phyloP scores from a whole-genome alignment of 1,140 invertebrate species.

The Dufourea novaeangliae region DNA sequence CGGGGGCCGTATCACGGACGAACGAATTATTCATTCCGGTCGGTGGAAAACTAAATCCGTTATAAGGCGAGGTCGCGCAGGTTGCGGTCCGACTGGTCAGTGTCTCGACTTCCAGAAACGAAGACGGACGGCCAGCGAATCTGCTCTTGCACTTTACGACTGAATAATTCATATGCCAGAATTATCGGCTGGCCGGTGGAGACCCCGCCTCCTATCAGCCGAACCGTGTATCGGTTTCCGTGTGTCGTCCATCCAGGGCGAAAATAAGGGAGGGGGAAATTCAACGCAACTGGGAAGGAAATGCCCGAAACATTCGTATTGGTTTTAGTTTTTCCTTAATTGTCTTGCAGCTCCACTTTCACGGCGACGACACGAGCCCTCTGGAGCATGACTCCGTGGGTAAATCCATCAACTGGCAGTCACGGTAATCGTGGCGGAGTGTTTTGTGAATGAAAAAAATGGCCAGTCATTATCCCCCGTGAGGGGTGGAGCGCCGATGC shows the following conservation, averaged over 20 bases:
- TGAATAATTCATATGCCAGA: constrained; percentile 66
- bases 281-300: too few species aligned
- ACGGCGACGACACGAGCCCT: too few species aligned
- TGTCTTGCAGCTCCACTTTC: too few species aligned
- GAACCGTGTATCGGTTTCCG: constrained; percentile 46
- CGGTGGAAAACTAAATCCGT: constrained; percentile 62
- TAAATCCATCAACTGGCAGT: neutral
- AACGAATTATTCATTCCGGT: constrained; percentile 63
- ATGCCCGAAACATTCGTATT: too few species aligned
- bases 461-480: constrained; percentile 34
- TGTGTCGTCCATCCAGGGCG: neutral
- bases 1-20: neutral
- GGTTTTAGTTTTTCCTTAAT: too few species aligned
- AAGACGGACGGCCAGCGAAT: constrained; percentile 72
- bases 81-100: constrained; percentile 49
- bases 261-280: neutral
- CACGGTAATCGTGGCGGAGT: neutral
- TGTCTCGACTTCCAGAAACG: constrained; percentile 62
- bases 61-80: constrained; percentile 57
- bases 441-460: constrained; percentile 27
- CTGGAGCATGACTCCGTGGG: neutral
- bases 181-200: constrained; percentile 55
- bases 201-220: constrained; percentile 62
- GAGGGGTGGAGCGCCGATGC: constrained; percentile 5
- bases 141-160: constrained; percentile 69